Conservation (phyloP, 2,797 vertebrate genomes). For the Lateolabrax maculatus region DNA sequence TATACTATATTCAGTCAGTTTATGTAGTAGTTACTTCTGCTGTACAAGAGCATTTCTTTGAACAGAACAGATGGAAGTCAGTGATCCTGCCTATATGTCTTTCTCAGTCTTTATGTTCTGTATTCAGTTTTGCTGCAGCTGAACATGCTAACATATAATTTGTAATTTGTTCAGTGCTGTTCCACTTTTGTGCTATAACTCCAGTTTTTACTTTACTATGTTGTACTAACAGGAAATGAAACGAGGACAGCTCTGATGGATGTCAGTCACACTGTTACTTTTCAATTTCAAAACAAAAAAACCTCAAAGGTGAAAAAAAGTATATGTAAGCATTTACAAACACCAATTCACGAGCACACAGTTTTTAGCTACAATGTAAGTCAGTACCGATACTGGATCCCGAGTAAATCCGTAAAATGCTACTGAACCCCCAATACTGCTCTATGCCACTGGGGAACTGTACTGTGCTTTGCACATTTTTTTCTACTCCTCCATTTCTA, state of each 20-base stretch:
- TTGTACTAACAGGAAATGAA: too few relatives aligned
- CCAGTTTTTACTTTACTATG: background rate
- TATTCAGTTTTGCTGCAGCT: background rate
- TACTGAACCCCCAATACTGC: background rate
- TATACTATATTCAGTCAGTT: too few relatives aligned
- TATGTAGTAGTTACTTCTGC: too few relatives aligned
- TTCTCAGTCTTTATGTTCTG: background rate
- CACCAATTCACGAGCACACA: too few relatives aligned
- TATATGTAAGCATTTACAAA: too few relatives aligned
- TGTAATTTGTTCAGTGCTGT: slow-evolving; percentile 10
- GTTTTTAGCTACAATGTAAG: too few relatives aligned
- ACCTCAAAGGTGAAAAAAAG: too few relatives aligned
- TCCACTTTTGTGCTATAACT: background rate
- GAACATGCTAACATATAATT: background rate
- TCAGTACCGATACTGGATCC: background rate
- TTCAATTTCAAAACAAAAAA: too few relatives aligned
- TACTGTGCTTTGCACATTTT: background rate
- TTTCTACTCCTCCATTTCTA: background rate
- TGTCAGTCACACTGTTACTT: too few relatives aligned
- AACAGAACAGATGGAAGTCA: too few relatives aligned
- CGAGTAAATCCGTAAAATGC: background rate
- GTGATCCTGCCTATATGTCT: background rate
- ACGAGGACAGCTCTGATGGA: too few relatives aligned
- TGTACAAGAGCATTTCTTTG: too few relatives aligned
- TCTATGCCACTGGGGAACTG: background rate